Evolutionary conservation across 2,113 vertebrate genomes (phyloP), one percentile per base, ranked within the genome.

Genomic region (Ageneiosus marmoratus): DNA sequence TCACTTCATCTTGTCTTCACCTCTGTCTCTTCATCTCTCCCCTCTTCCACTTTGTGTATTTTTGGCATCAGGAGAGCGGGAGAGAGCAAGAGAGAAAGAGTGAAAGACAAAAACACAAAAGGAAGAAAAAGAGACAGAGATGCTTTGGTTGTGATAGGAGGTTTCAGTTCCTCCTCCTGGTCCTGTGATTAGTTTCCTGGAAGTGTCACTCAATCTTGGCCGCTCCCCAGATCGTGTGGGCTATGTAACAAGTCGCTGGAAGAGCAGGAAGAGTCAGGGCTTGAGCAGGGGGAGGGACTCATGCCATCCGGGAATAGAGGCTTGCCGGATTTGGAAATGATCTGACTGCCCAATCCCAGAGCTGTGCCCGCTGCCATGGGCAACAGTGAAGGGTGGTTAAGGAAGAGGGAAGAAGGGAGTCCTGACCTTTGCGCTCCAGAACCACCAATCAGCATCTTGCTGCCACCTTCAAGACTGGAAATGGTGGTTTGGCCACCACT

Each of bases 401-500:
- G 93, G 94, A 97, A 97, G 87, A 97, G 94, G 27, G 95, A 94
- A 32, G 96, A 95, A 70, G 94, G 93, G 83, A 96, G 94, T 84
- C 92, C 92, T 37, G 94, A 94, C 8, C 92, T 91, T 72, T 95
- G 93, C 41, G 93, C 91, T 13, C 93, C 94, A 5, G 92, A 90
- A 48, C 93, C 92, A 88, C 95, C 95, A 89, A 97, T 90, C 91
- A 97, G 90, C 91, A 97, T 90, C 91, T 96, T 96, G 83, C 95
- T 95, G 85, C 91, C 94, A 81, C 94, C 91, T 85, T 97, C 96
- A 96, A 97, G 96, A 95, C 95, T 96, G 95, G 96, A 96, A 96
- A 96, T 95, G 88, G 96, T 95, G 92, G 97, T 95, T 90, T 96
- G 95, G 90, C 96, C 96, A 97, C 96, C 96, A 97, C 94, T 96